phyloP scores from a whole-genome alignment of 2,888 invertebrate species.

The Laspeyria flexula region DNA sequence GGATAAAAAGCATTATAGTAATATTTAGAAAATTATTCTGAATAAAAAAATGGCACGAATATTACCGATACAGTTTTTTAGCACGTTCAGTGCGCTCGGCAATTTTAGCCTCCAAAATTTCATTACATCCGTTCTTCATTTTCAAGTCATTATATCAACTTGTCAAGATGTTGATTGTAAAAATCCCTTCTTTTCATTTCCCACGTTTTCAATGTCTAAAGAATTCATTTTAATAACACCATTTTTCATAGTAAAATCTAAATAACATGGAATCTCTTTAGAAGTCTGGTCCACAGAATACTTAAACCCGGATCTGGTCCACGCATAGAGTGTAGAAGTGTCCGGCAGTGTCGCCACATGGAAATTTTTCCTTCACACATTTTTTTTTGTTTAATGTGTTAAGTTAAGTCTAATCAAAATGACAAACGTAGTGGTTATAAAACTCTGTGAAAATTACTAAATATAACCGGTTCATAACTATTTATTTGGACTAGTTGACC shows the following conservation, averaged over 20 bases:
- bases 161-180: conserved; percentile 72
- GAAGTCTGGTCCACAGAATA: conserved; percentile 13
- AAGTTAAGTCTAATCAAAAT: too few relatives aligned
- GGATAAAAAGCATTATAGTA: not conserved
- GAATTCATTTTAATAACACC: conserved; percentile 61
- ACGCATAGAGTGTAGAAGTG: too few relatives aligned
- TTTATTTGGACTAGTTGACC: too few relatives aligned
- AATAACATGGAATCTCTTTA: not conserved
- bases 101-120: conserved; percentile 77
- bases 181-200: conserved; percentile 51
- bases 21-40: not conserved
- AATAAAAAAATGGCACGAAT: conserved; percentile 1
- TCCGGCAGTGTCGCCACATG: conserved; percentile 13
- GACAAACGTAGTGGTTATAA: too few relatives aligned
- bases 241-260: conserved; percentile 49
- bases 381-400: too few relatives aligned
- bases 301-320: too few relatives aligned
- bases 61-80: conserved; percentile 82
- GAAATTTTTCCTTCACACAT: conserved; percentile 1
- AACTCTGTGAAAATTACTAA: too few relatives aligned
- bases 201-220: conserved; percentile 42
- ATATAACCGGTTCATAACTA: too few relatives aligned
- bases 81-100: conserved; percentile 79
- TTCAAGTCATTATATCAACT: conserved; percentile 82
- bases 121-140: conserved; percentile 80